Percentiles rank a stretch among this genome's conserved stretches.
Evolutionary conservation across 2,888 invertebrate genomes (phyloP).

Genomic region (Thecocarcelia acutangulata): DNA sequence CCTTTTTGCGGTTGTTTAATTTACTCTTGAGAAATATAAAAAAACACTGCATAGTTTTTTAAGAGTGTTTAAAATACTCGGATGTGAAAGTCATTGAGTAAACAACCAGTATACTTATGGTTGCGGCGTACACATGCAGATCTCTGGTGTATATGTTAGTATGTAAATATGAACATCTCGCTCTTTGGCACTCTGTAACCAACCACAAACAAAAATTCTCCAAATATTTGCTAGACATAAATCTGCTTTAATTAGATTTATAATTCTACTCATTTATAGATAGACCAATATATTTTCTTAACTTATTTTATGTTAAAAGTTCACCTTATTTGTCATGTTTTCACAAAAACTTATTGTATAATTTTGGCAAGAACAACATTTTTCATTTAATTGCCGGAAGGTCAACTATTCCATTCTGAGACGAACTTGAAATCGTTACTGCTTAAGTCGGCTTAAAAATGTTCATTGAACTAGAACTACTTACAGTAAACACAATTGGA

Average conservation of each 20-base stretch:
- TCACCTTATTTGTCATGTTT: neutral
- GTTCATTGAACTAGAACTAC: slow-evolving; percentile 61
- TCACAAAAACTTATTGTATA: neutral
- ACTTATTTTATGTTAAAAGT: neutral
- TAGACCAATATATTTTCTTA: neutral
- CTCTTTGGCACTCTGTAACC: too few species aligned
- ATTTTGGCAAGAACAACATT: slow-evolving; percentile 67
- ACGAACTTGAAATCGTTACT: slow-evolving; percentile 70
- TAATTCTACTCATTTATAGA: neutral
- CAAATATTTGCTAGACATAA: neutral
- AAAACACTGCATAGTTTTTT: too few species aligned
- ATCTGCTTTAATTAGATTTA: neutral
- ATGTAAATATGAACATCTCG: too few species aligned
- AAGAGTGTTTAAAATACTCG: too few species aligned
- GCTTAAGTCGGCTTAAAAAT: slow-evolving; percentile 44
- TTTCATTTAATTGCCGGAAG: slow-evolving; percentile 71
- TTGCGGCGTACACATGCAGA: too few species aligned
- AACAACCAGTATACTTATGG: too few species aligned
- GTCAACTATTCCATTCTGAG: slow-evolving; percentile 63
- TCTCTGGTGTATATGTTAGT: too few species aligned
- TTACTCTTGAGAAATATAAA: too few species aligned
- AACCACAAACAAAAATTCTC: too few species aligned
- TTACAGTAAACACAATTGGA: slow-evolving; percentile 8
- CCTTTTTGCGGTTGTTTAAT: too few species aligned
- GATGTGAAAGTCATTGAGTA: too few species aligned